Percentiles rank a stretch among this genome's conserved stretches.
Evolutionary conservation across 2,113 vertebrate genomes (phyloP).

Genomic region (Turdus rufiventris): DNA sequence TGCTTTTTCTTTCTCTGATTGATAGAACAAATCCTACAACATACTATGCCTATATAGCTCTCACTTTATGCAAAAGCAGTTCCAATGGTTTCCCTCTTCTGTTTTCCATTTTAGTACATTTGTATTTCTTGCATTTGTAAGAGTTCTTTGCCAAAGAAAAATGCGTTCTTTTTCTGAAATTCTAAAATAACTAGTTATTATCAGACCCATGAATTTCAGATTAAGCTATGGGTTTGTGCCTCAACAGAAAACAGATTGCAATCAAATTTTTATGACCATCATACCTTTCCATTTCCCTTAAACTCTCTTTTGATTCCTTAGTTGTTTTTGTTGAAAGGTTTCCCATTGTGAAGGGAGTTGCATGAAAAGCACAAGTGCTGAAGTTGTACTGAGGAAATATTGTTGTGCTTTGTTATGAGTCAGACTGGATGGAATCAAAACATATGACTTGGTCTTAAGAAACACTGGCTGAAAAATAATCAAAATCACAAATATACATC

Average conservation of each 20-base stretch:
- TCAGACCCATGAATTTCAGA: neutral
- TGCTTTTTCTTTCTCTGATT: neutral
- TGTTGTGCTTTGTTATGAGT: neutral
- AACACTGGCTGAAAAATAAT: neutral
- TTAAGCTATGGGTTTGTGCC: neutral
- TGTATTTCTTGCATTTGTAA: neutral
- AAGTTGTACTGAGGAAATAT: neutral
- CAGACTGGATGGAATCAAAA: constrained; percentile 10
- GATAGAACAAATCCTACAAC: neutral
- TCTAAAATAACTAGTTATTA: neutral
- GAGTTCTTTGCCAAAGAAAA: neutral
- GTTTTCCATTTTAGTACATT: neutral
- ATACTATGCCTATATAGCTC: neutral
- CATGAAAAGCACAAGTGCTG: neutral
- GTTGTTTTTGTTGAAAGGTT: neutral
- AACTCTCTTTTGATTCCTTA: neutral
- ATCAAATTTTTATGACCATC: neutral
- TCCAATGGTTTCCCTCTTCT: neutral
- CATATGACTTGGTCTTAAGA: neutral
- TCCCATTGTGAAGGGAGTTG: neutral
- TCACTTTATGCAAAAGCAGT: neutral
- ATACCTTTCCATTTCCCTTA: neutral
- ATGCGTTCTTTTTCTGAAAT: neutral
- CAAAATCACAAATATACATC: neutral
- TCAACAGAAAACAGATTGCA: neutral